Evolutionary conservation across 1,140 invertebrate genomes (phyloP).

Genomic region (Penaeus chinensis): DNA sequence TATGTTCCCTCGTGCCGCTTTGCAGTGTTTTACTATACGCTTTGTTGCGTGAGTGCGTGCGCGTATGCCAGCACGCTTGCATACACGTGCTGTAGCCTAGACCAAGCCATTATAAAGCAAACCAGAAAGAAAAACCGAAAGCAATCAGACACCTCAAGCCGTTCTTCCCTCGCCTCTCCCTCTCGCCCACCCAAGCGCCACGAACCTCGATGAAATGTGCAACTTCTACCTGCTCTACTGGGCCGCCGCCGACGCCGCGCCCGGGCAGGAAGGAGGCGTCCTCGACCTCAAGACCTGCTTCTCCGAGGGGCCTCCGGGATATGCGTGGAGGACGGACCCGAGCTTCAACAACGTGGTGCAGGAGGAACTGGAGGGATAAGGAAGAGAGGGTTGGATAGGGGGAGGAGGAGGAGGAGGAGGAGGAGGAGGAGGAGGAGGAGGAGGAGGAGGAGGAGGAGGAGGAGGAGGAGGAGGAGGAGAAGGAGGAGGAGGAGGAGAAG

Average conservation of each 20-base stretch:
- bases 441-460: too few species aligned
- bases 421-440: too few species aligned
- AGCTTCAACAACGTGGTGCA: constrained; percentile 2
- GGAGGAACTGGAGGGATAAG: not conserved
- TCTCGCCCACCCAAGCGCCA: constrained; percentile 72
- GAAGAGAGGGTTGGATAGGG: too few species aligned
- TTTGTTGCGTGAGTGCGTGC: too few species aligned
- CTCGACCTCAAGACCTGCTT: not conserved
- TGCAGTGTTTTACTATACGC: too few species aligned
- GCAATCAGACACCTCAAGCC: not conserved
- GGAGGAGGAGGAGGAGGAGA: too few species aligned
- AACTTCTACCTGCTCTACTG: constrained; percentile 99
- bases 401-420: not conserved
- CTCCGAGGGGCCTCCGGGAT: not conserved
- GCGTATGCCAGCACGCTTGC: too few species aligned
- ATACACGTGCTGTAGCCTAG: too few species aligned
- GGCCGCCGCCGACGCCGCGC: constrained; percentile 73
- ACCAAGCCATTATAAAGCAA: too few species aligned
- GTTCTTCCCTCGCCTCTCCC: not conserved
- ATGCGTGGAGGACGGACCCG: constrained; percentile 20
- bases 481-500: too few species aligned
- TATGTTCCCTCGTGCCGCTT: too few species aligned
- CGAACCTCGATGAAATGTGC: constrained; percentile 98
- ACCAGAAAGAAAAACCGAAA: not conserved
- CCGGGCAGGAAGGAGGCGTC: not conserved